Evolutionary conservation across 2,797 vertebrate genomes (phyloP).

Genomic region (Trachops cirrhosus): DNA sequence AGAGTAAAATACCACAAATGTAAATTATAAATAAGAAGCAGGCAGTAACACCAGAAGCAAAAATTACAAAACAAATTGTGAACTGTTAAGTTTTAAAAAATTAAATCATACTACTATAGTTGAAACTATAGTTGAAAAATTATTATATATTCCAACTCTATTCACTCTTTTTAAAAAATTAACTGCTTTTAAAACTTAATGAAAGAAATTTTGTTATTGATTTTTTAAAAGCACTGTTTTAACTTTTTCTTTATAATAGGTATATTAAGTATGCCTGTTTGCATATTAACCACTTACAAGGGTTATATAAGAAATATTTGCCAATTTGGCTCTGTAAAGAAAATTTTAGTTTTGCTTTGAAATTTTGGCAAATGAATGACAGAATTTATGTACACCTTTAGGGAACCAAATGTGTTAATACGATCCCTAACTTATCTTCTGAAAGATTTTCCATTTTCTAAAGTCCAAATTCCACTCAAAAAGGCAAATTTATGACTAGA

Average conservation of each 20-base stretch:
- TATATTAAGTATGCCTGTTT: not conserved
- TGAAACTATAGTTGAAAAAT: not conserved
- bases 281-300: constrained; percentile 1
- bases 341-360: constrained; percentile 34
- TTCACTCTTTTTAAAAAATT: not conserved
- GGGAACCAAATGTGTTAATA: not conserved
- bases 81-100: not conserved
- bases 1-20: not conserved
- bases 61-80: constrained; percentile 21
- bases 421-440: constrained; percentile 14
- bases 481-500: not conserved
- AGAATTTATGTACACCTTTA: constrained; percentile 6
- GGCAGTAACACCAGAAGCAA: not conserved
- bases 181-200: constrained; percentile 24
- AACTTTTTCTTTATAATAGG: not conserved
- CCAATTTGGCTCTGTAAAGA: not conserved
- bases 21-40: not conserved
- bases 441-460: constrained; percentile 6
- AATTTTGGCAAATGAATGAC: not conserved
- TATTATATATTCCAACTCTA: not conserved
- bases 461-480: not conserved
- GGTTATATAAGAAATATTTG: not conserved
- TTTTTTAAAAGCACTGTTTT: constrained; percentile 5
- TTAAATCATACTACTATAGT: not conserved
- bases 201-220: not conserved